Base-by-base conservation (phyloP, 2,113 vertebrate genomes). In the Bungarus multicinctus region DNA sequence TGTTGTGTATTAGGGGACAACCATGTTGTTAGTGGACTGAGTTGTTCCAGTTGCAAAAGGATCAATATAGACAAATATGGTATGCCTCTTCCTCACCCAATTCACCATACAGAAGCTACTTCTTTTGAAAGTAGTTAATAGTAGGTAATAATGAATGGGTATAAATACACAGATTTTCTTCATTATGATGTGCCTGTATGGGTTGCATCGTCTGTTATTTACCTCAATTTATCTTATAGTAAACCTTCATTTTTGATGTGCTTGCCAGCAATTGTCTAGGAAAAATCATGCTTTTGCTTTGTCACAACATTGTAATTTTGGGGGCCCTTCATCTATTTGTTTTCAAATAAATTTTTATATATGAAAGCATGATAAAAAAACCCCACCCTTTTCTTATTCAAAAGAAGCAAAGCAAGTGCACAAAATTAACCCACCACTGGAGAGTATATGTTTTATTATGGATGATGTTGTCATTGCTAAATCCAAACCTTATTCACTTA, bases 251-350 rank as follows among this genome's bases (percentile, higher is more conserved):
- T 89, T 89, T 16, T 10, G 88, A 4, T 58, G 92, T 60, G 7
- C 50, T 54, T 93, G 58, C 16, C 92, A 88, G 58, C 4, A n/a
- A 2, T 60, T 95, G 90, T 50, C 1, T 93, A 93, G 90, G 39
- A 1, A 88, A 5, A n/a, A 27, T 0, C 6, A 86, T 90, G 12
- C 0, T 3, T 0, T 0, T 34, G 50, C 93, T 58, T 93, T 94
- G 25, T 39, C 27, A 47, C 4, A 0, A 0, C 89, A 10, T n/a
- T 86, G 54, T 64, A 47, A 90, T 23, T 90, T 47, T 50, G 12
- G 20, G 16, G 27, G 58, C 90, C 8, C 81, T 16, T 4, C 81
- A 8, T 50, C 7, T 34, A 54, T 55, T 64, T 20, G 93, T 54
- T 4, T 8, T 88, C 2, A 1, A 45, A 87, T 54, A 50, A 87